These are phyloP conservation scores for Crotalus horridus DNA, from an alignment of 2,113 vertebrate species.

Conservation along the genomic window DNA sequence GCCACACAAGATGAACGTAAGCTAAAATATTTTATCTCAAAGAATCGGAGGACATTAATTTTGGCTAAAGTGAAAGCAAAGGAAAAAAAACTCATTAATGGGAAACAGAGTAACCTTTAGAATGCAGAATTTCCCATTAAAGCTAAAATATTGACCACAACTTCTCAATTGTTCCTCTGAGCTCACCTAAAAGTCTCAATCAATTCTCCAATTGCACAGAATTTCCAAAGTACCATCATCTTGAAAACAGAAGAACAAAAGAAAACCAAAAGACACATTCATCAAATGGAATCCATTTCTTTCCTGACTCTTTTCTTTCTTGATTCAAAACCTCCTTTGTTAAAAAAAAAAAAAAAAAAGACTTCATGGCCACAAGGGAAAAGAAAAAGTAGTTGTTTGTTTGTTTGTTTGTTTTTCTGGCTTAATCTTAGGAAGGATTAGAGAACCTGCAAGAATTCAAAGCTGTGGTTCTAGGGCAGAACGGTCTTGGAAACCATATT, in stretches of 20 bases:
- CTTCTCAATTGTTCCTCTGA: constrained; percentile 40
- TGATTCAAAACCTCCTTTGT: background rate
- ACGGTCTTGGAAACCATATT: too few relatives aligned
- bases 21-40: constrained; percentile 58
- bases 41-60: constrained; percentile 49
- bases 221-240: constrained; percentile 39
- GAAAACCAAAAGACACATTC: constrained; percentile 25
- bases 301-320: background rate
- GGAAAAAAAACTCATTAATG: constrained; percentile 27
- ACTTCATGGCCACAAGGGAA: background rate
- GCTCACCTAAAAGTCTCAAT: constrained; percentile 40
- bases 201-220: constrained; percentile 38
- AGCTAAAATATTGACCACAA: constrained; percentile 48
- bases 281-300: constrained; percentile 38
- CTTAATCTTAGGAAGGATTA: background rate
- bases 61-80: constrained; percentile 28
- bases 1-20: constrained; percentile 37
- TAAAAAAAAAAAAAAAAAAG: background rate
- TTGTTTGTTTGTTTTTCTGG: background rate
- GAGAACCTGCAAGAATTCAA: background rate
- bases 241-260: constrained; percentile 45
- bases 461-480: background rate
- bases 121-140: constrained; percentile 52
- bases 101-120: constrained; percentile 42
- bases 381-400: background rate